Evolutionary conservation across 2,797 vertebrate genomes (phyloP), one percentile per base, ranked within the genome.

Genomic region (Clarias pachynema): DNA sequence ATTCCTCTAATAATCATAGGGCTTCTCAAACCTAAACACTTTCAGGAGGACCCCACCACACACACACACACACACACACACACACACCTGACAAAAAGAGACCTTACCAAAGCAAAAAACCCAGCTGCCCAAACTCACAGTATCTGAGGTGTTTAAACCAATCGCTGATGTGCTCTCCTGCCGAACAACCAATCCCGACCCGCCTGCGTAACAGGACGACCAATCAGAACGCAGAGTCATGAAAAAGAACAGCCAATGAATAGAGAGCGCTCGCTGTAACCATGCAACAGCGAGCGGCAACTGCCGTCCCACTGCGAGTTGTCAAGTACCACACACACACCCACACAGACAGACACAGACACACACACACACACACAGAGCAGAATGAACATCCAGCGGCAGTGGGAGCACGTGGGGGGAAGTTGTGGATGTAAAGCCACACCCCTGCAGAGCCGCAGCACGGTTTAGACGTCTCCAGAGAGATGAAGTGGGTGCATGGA

Each of bases 351-450:
- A 86, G 5, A 57, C 59, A 60, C 59, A 60, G 59, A 70, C 74
- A 80, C 56, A 84, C 88, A 44, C 49, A 78, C 88, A 86, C 88
- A 87, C 85, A 81, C 79, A 29, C 73, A 90, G 85, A 87, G 85
- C 15, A 88, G 89, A 88, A 89, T 84, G 84, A 92, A 92, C 92
- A 94, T 91, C 94, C 62, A 86, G 91, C 88, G 85, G 93, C 93
- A 82, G 92, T 90, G 91, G 90, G 91, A 95, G 88, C 95, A 96
- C 94, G 94, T 95, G 95, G 93, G 95, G 93, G 86, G 91, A 93
- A 94, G 92, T 93, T 94, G 79, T 88, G 91, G 91, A 91, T 92
- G 89, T 92, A 90, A 92, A 87, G 94, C 88, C 89, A 92, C 94
- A 94, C 90, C 92, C 83, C 94, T 94, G 93, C 91, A 88, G 81